A percentile compares a stretch with the other conserved stretches of the same genome.
Conservation (phyloP, 2,888 invertebrate species). For the Rhynchonema sp. region DNA sequence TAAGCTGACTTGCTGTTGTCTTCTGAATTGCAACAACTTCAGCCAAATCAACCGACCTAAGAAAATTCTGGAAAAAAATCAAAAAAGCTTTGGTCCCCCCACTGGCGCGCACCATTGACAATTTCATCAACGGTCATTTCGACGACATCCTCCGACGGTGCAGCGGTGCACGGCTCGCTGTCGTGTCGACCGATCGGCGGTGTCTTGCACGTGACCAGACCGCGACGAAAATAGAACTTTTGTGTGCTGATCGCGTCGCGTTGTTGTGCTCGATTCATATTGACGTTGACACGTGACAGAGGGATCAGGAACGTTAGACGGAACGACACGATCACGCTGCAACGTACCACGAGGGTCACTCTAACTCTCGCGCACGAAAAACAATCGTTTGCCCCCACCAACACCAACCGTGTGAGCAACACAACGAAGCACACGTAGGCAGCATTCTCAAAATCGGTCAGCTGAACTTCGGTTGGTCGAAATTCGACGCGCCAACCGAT, state of each 20-base stretch:
- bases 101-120: slow-evolving; percentile 69
- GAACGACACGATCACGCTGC: background rate
- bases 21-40: too few species aligned
- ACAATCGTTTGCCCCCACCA: too few species aligned
- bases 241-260: slow-evolving; percentile 57
- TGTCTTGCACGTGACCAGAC: slow-evolving; percentile 18
- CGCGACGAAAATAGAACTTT: slow-evolving; percentile 67
- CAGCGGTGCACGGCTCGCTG: background rate
- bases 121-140: slow-evolving; percentile 80
- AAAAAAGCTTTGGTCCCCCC: too few species aligned
- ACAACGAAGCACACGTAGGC: slow-evolving; percentile 95
- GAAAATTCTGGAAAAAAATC: too few species aligned
- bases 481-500: slow-evolving; percentile 99
- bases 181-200: slow-evolving; percentile 15
- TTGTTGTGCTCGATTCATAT: slow-evolving; percentile 78
- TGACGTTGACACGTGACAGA: slow-evolving; percentile 66
- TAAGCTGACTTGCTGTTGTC: too few species aligned
- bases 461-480: slow-evolving; percentile 88
- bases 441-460: slow-evolving; percentile 98
- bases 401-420: slow-evolving; percentile 47
- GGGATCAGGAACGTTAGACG: slow-evolving; percentile 77
- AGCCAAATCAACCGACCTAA: too few species aligned
- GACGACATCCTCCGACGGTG: slow-evolving; percentile 27
- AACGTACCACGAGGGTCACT: background rate
- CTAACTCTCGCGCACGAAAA: too few species aligned